phyloP scores from a whole-genome alignment of 2,113 vertebrate genomes.

The Mus pahari region DNA sequence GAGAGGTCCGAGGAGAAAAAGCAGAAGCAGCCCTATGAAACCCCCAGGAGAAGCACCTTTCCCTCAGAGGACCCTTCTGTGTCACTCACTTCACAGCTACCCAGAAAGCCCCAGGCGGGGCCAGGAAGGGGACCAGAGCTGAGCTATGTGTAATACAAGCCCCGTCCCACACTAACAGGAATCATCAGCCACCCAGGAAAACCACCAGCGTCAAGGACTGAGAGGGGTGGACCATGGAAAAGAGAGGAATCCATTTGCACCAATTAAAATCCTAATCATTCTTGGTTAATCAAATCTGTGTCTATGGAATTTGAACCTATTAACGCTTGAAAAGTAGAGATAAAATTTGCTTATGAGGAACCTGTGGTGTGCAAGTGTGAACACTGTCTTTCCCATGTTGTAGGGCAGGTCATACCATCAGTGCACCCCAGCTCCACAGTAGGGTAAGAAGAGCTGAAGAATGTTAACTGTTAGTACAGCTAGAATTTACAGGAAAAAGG shows the following conservation, averaged over 20 bases:
- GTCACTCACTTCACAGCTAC: not conserved
- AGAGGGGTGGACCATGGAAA: not conserved
- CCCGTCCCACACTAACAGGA: fast-evolving
- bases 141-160: not conserved
- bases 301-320: not conserved
- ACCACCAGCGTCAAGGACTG: not conserved
- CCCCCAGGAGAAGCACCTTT: not conserved
- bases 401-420: not conserved
- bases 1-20: not conserved
- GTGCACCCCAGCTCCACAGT: fast-evolving
- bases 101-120: not conserved
- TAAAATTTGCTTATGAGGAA: not conserved
- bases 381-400: not conserved
- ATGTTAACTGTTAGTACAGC: fast-evolving
- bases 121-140: not conserved
- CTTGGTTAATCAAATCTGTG: not conserved
- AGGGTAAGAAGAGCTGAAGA: not conserved
- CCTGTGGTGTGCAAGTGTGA: not conserved
- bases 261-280: not conserved
- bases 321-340: not conserved
- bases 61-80: not conserved
- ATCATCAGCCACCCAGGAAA: not conserved
- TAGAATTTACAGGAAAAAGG: not conserved
- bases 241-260: not conserved
- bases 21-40: not conserved